phyloP scores from a whole-genome alignment of 2,888 invertebrate genomes.

The Dicyrtomina minuta region DNA sequence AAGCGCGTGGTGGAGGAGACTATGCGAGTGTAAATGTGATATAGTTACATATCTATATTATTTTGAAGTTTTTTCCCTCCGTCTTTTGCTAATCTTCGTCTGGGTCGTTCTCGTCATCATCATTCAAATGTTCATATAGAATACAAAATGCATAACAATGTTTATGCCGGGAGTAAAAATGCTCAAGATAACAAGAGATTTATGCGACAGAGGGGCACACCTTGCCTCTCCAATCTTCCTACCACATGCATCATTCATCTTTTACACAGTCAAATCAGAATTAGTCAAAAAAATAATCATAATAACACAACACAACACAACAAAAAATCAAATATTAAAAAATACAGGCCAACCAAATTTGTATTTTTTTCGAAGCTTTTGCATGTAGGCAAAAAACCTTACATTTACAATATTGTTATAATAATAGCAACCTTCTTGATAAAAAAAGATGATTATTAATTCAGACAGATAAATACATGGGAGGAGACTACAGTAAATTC shows the following conservation, averaged over 20 bases:
- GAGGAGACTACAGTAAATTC: too few relatives aligned
- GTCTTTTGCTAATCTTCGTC: background rate
- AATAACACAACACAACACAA: constrained; percentile 1
- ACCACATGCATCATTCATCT: too few relatives aligned
- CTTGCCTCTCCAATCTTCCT: background rate
- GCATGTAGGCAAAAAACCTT: too few relatives aligned
- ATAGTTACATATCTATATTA: too few relatives aligned
- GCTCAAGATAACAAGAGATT: constrained; percentile 22
- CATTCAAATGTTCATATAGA: background rate
- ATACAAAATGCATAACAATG: constrained; percentile 20
- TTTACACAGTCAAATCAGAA: background rate
- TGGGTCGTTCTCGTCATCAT: background rate
- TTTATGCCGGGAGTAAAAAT: constrained; percentile 28
- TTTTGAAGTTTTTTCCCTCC: background rate
- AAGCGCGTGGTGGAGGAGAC: too few relatives aligned
- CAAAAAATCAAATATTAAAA: constrained; percentile 1
- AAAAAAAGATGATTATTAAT: too few relatives aligned
- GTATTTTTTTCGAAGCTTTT: too few relatives aligned
- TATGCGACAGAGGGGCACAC: constrained; percentile 25
- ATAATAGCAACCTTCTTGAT: too few relatives aligned
- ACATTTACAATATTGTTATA: too few relatives aligned
- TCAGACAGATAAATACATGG: too few relatives aligned
- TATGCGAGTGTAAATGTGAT: too few relatives aligned
- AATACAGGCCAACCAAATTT: background rate
- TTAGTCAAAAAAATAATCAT: constrained; percentile 9